Base-by-base conservation (phyloP, 2,113 vertebrate genomes). In the Varanus salvator region DNA sequence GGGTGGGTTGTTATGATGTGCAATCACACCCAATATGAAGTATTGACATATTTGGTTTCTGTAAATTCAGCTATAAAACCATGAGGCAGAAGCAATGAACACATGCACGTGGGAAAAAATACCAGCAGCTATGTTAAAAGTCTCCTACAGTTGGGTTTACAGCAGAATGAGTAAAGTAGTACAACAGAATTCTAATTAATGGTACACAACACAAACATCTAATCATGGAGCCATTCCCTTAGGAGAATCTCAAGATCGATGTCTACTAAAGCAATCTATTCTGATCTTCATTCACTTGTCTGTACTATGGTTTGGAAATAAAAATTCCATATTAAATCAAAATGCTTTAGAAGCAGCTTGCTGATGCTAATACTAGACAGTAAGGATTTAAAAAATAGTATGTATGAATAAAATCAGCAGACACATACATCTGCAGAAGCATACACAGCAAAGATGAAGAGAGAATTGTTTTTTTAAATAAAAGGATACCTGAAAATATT, bases 301-400 rank as follows among this genome's bases (percentile, higher is more conserved):
- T 78, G 72, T 31, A 31, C 19, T 74, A 38, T 25, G 29, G 7
- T 31, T 68, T 29, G 27, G 34, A 48, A 57, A 44, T 44, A 44
- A 44, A 82, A 83, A 29, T 83, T 89, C 48, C 23, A 83, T 38
- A 89, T 17, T 12, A 83, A 80, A 68, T 72, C 68, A 60, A 82
- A 60, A 2, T 74, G 52, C 54, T 15, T 54, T 54, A 81, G 68
- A 81, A 81, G 50, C 71, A 71, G 31, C 29, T 38, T 68, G 8
- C 23, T 85, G 12, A 34, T 52, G 48, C 38, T 82, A 75, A 60
- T 11, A 27, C 7, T 74, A 82, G 14, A 31, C 50, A 80, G 66
- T 54, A 21, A 80, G 25, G n/a, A 71, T 17, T 29, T 11, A 44
- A 27, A 57, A 11, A 17, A 64, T 29, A 74, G 3, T 83, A 75